A percentile compares a stretch with the other conserved stretches of the same genome.
Evolutionary conservation across 2,113 vertebrate genomes (phyloP).

Genomic region (Neofelis nebulosa): DNA sequence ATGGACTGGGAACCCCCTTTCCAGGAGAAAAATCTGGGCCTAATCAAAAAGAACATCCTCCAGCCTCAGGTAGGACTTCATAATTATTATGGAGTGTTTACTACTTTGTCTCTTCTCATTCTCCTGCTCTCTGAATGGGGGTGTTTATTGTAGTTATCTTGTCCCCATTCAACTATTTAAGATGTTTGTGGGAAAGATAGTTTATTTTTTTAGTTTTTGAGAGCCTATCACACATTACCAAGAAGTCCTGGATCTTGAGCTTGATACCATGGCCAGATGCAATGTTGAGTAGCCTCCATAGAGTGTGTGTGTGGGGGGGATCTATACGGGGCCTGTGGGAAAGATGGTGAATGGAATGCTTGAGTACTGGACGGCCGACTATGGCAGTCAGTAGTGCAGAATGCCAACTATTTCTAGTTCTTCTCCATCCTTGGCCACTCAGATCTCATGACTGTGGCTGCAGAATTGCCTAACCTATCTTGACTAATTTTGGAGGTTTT

Average conservation of each 20-base stretch:
- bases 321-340: neutral
- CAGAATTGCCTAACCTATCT: neutral
- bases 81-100: neutral
- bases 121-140: neutral
- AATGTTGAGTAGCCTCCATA: neutral
- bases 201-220: neutral
- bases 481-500: neutral
- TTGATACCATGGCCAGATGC: neutral
- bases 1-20: neutral
- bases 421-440: neutral
- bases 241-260: neutral
- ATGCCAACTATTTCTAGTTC: neutral
- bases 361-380: neutral
- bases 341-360: neutral
- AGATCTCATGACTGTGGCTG: neutral
- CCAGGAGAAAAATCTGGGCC: neutral
- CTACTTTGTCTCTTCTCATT: neutral
- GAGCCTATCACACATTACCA: neutral
- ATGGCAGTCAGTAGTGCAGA: neutral
- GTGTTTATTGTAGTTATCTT: neutral
- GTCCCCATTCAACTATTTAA: neutral
- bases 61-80: neutral
- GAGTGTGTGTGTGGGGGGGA: neutral
- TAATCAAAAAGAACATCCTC: neutral
- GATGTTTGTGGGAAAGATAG: neutral